phyloP scores from a whole-genome alignment of 2,797 vertebrate species.

The Danio choprae region DNA sequence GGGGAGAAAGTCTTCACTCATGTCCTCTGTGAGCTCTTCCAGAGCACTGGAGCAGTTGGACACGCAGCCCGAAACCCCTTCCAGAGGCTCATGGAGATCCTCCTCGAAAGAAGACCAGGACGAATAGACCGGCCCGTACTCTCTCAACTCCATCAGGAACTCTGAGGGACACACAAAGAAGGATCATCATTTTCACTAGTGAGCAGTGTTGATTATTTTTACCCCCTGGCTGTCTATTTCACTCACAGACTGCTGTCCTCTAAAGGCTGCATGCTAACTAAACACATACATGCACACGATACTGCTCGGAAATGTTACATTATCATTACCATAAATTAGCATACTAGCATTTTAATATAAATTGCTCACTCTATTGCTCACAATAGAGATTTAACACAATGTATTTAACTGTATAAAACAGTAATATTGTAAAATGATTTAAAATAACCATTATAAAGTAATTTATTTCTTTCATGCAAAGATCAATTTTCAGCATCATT shows the following conservation, averaged over 20 bases:
- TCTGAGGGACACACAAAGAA: slow-evolving; percentile 73
- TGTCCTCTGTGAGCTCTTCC: slow-evolving; percentile 91
- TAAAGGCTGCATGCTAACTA: neutral
- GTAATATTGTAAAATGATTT: too few relatives aligned
- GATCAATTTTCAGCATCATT: too few relatives aligned
- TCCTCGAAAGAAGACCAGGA: slow-evolving; percentile 89
- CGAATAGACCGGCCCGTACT: slow-evolving; percentile 92
- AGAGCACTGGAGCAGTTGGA: slow-evolving; percentile 86
- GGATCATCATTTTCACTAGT: neutral
- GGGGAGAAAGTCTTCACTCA: slow-evolving; percentile 94
- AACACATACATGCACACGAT: too few relatives aligned
- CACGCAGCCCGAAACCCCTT: slow-evolving; percentile 87
- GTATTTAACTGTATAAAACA: too few relatives aligned
- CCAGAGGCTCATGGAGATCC: slow-evolving; percentile 87
- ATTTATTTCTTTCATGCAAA: too few relatives aligned
- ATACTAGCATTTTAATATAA: too few relatives aligned
- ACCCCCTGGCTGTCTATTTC: neutral
- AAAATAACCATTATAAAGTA: too few relatives aligned
- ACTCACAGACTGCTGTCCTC: neutral
- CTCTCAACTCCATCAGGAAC: slow-evolving; percentile 91
- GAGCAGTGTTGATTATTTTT: neutral
- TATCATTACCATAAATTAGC: too few relatives aligned
- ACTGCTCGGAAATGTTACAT: too few relatives aligned
- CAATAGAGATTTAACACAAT: too few relatives aligned
- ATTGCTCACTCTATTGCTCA: too few relatives aligned